These are phyloP conservation scores for Sinotaia quadrata DNA, from an alignment of 2,888 invertebrate genomes.

Conservation along the genomic window DNA sequence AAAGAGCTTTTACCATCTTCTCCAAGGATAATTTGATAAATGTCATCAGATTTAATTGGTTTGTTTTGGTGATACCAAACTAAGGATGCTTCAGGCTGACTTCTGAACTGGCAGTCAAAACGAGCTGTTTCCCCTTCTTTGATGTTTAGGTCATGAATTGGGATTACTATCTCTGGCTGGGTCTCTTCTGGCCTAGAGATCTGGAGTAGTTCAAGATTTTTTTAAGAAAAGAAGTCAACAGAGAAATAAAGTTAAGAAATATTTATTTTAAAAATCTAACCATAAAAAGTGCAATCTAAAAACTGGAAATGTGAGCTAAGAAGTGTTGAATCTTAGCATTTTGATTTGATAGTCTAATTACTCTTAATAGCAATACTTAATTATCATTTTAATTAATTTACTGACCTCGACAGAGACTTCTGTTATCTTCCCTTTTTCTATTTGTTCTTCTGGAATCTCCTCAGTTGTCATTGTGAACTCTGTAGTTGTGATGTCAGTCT, in stretches of 20 bases:
- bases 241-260: too few species aligned
- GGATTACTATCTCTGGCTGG: conserved; percentile 53
- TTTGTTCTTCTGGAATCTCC: conserved; percentile 32
- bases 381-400: too few species aligned
- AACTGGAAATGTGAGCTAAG: too few species aligned
- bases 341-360: too few species aligned
- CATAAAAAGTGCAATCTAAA: too few species aligned
- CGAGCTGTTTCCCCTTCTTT: conserved; percentile 64
- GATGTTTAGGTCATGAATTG: conserved; percentile 55
- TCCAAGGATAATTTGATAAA: conserved; percentile 76
- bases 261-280: too few species aligned
- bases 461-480: conserved; percentile 33
- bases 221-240: too few species aligned
- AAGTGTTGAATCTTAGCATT: too few species aligned
- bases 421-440: conserved; percentile 2
- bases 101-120: conserved; percentile 69
- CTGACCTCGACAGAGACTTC: conserved; percentile 29
- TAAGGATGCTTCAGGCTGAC: conserved; percentile 74
- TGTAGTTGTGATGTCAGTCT: conserved; percentile 47
- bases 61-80: conserved; percentile 87
- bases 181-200: conserved; percentile 23
- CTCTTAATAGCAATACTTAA: too few species aligned
- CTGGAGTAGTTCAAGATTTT: too few species aligned
- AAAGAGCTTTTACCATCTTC: conserved; percentile 72
- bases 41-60: conserved; percentile 76